These are phyloP conservation scores for Puma concolor DNA, from an alignment of 2,113 vertebrate genomes.

Conservation along the genomic window DNA sequence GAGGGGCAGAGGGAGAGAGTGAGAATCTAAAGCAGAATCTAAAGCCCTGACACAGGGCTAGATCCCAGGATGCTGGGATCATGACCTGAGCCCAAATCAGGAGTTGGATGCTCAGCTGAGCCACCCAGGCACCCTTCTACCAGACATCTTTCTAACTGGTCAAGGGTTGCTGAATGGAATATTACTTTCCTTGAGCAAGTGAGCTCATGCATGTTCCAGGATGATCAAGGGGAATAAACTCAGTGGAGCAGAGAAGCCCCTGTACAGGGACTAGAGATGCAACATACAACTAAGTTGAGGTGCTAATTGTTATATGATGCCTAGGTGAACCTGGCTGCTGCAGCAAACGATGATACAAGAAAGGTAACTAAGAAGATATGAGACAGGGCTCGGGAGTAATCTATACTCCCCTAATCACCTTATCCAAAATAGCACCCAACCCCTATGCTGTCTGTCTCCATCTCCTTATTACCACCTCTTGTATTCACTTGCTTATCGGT, in stretches of 20 bases:
- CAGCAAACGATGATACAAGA: background rate
- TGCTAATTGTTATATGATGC: background rate
- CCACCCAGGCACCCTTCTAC: background rate
- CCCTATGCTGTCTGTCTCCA: background rate
- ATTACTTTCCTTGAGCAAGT: background rate
- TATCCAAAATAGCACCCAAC: background rate
- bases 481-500: background rate
- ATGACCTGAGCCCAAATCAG: no score
- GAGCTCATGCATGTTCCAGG: background rate
- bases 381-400: background rate
- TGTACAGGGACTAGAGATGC: background rate
- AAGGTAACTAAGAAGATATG: background rate
- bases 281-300: background rate
- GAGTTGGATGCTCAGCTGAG: no score
- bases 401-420: background rate
- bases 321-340: background rate
- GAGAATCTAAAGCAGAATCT: no score
- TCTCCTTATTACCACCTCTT: background rate
- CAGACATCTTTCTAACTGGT: background rate
- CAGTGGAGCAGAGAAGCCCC: background rate
- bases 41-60: no score
- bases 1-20: no score
- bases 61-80: no score
- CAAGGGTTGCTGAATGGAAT: background rate
- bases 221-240: background rate